phyloP scores from a whole-genome alignment of 2,888 invertebrate genomes.

The Pammene aurita region DNA sequence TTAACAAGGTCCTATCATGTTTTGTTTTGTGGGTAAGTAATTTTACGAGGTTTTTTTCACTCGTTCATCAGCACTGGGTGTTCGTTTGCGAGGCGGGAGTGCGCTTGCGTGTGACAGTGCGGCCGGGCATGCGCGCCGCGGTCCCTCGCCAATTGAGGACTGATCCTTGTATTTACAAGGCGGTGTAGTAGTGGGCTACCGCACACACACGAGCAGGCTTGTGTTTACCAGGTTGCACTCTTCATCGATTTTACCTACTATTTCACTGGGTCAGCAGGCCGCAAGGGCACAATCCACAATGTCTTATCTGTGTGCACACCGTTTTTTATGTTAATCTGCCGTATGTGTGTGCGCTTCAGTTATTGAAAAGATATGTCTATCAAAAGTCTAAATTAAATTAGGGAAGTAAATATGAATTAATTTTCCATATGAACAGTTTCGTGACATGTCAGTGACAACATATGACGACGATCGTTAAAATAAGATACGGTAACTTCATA shows the following conservation, averaged over 20 bases:
- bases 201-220: constrained; percentile 40
- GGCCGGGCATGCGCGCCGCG: constrained; percentile 66
- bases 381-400: not conserved
- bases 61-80: constrained; percentile 30
- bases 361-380: not conserved
- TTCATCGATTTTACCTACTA: constrained; percentile 67
- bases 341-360: not conserved
- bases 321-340: not conserved
- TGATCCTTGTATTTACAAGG: constrained; percentile 40
- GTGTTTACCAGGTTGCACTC: constrained; percentile 56
- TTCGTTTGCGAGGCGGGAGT: constrained; percentile 34
- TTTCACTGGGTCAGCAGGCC: constrained; percentile 69
- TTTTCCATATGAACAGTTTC: too few relatives aligned
- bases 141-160: constrained; percentile 53
- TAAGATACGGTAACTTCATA: too few relatives aligned
- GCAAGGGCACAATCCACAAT: constrained; percentile 41
- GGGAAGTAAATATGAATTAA: not conserved
- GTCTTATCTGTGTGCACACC: not conserved
- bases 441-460: too few relatives aligned
- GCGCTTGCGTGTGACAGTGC: constrained; percentile 63
- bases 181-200: constrained; percentile 42
- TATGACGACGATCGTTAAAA: too few relatives aligned
- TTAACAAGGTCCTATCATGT: constrained; percentile 31
- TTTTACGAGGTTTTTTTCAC: constrained; percentile 27
- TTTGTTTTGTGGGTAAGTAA: constrained; percentile 17